These are phyloP conservation scores for Pemphredon lugubris DNA, from an alignment of 2,888 invertebrate species.

Conservation along the genomic window DNA sequence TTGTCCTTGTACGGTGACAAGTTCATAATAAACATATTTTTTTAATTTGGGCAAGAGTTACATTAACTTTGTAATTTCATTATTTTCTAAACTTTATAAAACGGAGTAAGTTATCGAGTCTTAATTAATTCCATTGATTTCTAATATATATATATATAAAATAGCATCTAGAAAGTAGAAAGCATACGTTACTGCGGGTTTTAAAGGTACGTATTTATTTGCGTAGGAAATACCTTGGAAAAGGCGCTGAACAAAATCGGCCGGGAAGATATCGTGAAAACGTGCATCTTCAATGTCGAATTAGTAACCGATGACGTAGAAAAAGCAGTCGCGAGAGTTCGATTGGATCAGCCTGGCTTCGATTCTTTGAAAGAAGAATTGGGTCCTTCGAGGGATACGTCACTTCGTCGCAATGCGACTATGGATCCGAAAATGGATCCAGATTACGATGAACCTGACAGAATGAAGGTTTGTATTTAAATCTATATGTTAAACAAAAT, in stretches of 20 bases:
- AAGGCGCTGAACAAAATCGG: slow-evolving; percentile 89
- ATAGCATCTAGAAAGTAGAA: no score
- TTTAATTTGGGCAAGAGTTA: no score
- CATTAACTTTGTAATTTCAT: no score
- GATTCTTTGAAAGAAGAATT: slow-evolving; percentile 87
- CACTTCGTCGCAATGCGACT: slow-evolving; percentile 85
- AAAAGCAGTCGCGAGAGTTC: slow-evolving; percentile 83
- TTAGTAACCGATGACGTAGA: slow-evolving; percentile 88
- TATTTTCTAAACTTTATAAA: no score
- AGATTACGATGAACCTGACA: slow-evolving; percentile 84
- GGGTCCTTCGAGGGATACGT: slow-evolving; percentile 88
- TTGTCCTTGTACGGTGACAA: no score
- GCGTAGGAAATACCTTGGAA: slow-evolving; percentile 87
- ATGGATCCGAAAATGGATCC: slow-evolving; percentile 83
- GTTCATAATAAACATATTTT: no score
- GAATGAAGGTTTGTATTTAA: slow-evolving; percentile 86
- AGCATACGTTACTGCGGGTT: no score
- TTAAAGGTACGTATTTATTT: slow-evolving; percentile 10
- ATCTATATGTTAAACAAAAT: neutral
- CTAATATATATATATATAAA: no score
- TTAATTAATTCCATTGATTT: no score
- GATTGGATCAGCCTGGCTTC: slow-evolving; percentile 83
- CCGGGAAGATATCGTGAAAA: slow-evolving; percentile 90
- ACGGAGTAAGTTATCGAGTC: no score
- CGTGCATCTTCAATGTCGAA: slow-evolving; percentile 88